phyloP scores from a whole-genome alignment of 2,797 vertebrate species.

The Chromis chromis region DNA sequence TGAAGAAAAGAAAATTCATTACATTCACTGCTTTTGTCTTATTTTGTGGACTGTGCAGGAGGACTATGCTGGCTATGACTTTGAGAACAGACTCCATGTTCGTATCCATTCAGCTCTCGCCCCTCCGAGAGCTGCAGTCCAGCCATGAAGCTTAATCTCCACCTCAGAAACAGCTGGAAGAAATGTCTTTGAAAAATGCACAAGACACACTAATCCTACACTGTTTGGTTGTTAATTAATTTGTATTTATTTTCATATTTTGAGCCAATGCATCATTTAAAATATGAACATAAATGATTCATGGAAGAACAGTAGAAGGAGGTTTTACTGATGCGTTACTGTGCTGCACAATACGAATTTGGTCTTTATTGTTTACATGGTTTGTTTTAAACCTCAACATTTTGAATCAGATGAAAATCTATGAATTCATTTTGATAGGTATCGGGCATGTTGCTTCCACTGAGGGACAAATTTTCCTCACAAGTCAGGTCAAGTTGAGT shows the following conservation, averaged over 20 bases:
- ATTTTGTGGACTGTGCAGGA: slow-evolving; percentile 84
- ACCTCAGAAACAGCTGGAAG: slow-evolving; percentile 18
- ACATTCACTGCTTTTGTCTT: background rate
- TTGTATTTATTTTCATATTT: slow-evolving; percentile 37
- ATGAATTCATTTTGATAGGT: slow-evolving; percentile 16
- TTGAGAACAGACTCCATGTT: slow-evolving; percentile 98
- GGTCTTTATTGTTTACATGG: slow-evolving; percentile 34
- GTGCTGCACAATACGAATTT: slow-evolving; percentile 26
- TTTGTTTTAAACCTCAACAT: slow-evolving; percentile 25
- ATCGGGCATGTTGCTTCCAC: slow-evolving; percentile 8
- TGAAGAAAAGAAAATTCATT: background rate
- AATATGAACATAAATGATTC: slow-evolving; percentile 36
- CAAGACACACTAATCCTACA: slow-evolving; percentile 30
- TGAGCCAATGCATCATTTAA: slow-evolving; percentile 42
- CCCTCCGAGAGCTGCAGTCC: slow-evolving; percentile 88
- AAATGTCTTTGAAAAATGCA: slow-evolving; percentile 31
- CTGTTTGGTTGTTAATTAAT: slow-evolving; percentile 28
- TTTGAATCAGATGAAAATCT: slow-evolving; percentile 15
- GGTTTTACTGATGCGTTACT: slow-evolving; percentile 20
- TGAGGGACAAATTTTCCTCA: background rate
- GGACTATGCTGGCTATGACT: slow-evolving; percentile 95
- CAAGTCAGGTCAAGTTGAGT: slow-evolving; percentile 23
- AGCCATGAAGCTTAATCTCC: slow-evolving; percentile 83
- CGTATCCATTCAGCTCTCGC: slow-evolving; percentile 97
- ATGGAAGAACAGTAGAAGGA: slow-evolving; percentile 19